A percentile compares a stretch with the other conserved stretches of the same genome.
Conservation (phyloP, 1,140 invertebrate genomes). For the Amphibalanus amphitrite region DNA sequence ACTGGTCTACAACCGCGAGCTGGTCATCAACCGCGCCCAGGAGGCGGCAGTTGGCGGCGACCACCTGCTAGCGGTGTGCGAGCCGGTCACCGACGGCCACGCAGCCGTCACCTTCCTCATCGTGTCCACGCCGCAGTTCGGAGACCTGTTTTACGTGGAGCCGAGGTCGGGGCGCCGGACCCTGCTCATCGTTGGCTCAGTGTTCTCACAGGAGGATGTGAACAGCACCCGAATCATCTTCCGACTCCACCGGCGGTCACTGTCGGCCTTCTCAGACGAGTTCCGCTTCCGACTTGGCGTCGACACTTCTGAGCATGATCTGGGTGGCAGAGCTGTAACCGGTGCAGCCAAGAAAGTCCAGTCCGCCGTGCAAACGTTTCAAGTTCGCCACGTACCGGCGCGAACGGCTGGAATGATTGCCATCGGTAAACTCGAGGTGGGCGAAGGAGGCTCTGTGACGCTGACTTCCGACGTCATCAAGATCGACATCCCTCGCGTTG, state of each 20-base stretch:
- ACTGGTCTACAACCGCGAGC: slow-evolving; percentile 24
- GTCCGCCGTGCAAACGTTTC: slow-evolving; percentile 36
- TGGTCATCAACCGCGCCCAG: slow-evolving; percentile 44
- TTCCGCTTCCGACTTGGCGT: slow-evolving; percentile 56
- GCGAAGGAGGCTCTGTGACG: slow-evolving; percentile 51
- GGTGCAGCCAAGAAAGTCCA: too few species aligned
- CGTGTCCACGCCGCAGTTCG: slow-evolving; percentile 25
- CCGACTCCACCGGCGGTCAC: slow-evolving; percentile 44
- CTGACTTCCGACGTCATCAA: slow-evolving; percentile 45
- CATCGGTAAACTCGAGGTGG: slow-evolving; percentile 47
- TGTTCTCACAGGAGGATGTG: slow-evolving; percentile 69
- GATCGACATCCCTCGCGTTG: slow-evolving; percentile 48
- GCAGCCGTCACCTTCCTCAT: slow-evolving; percentile 45
- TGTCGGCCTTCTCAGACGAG: slow-evolving; percentile 55
- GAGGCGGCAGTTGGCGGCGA: slow-evolving; percentile 41
- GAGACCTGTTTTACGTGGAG: slow-evolving; percentile 22
- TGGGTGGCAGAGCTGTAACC: too few species aligned
- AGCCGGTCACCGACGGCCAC: slow-evolving; percentile 42
- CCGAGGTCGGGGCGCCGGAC: slow-evolving; percentile 15
- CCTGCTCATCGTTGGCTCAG: slow-evolving; percentile 39
- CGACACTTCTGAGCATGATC: too few species aligned
- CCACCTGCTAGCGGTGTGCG: slow-evolving; percentile 49
- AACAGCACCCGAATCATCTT: slow-evolving; percentile 45
- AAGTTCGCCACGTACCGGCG: slow-evolving; percentile 34
- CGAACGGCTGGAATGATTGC: slow-evolving; percentile 32